These are phyloP conservation scores for Drosophila dives DNA, from an alignment of 2,888 invertebrate species.

Conservation along the genomic window DNA sequence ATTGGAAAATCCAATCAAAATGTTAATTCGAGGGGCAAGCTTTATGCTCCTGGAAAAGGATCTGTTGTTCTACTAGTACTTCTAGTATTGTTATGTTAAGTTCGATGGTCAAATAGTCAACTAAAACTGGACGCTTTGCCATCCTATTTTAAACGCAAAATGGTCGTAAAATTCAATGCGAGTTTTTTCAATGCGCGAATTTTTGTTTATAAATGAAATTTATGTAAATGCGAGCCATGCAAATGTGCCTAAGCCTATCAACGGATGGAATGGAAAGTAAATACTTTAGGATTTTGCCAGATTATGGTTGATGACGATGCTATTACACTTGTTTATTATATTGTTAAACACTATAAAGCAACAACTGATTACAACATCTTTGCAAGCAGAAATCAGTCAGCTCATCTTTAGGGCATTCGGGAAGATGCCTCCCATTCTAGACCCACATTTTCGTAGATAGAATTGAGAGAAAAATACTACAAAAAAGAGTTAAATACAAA, in stretches of 20 bases:
- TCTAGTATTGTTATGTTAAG: conserved; percentile 50
- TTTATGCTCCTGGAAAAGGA: conserved; percentile 39
- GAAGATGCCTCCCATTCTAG: conserved; percentile 15
- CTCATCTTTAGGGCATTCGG: conserved; percentile 57
- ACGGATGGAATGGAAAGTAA: conserved; percentile 17
- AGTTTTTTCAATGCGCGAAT: conserved; percentile 23
- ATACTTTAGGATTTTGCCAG: conserved; percentile 21
- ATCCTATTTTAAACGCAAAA: neutral
- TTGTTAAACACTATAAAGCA: conserved; percentile 4
- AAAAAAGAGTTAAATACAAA: neutral
- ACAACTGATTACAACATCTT: conserved; percentile 24
- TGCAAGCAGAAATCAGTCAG: conserved; percentile 8
- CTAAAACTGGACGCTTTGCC: conserved; percentile 11
- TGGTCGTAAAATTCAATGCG: conserved; percentile 13
- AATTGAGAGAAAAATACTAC: neutral
- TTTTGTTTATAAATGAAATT: conserved; percentile 47
- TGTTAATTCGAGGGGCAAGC: conserved; percentile 67
- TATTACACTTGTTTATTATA: conserved; percentile 62
- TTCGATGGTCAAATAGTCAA: conserved; percentile 19
- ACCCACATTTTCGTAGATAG: neutral
- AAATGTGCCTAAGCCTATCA: conserved; percentile 19
- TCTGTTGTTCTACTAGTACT: conserved; percentile 17
- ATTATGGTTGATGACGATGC: conserved; percentile 7
- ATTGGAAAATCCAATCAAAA: conserved; percentile 81
- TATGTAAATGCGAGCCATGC: conserved; percentile 57